Conservation (phyloP, 2,888 invertebrate species). For the Sussaba pulchella region DNA sequence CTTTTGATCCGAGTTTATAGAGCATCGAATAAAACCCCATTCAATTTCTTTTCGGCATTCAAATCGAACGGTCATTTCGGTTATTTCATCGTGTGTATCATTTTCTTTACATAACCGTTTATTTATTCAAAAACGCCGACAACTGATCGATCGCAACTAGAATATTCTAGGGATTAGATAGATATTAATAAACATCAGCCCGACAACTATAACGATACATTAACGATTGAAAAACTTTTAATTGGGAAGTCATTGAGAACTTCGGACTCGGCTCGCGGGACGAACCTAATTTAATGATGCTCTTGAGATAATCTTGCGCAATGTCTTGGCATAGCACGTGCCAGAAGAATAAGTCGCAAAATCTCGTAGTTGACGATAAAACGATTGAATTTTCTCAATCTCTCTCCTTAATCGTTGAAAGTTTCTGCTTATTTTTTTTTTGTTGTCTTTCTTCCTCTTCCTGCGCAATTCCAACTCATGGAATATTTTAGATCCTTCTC, state of each 20-base stretch:
- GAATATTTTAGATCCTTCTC: constrained; percentile 11
- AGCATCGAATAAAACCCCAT: constrained; percentile 35
- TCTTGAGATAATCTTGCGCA: too few species aligned
- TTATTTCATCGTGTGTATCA: constrained; percentile 26
- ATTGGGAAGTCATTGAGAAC: constrained; percentile 31
- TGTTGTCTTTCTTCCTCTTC: not conserved
- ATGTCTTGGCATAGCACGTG: not conserved
- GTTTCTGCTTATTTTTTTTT: not conserved
- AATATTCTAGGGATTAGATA: not conserved
- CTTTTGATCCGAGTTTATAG: not conserved
- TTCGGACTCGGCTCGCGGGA: too few species aligned
- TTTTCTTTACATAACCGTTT: constrained; percentile 34
- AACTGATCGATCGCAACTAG: constrained; percentile 18
- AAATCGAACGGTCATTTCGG: constrained; percentile 41
- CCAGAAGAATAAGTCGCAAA: constrained; percentile 10
- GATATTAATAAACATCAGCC: not conserved
- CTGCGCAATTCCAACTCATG: constrained; percentile 10
- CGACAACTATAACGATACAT: not conserved
- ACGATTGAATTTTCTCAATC: constrained; percentile 3
- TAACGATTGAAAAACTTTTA: constrained; percentile 23
- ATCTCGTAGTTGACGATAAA: constrained; percentile 10
- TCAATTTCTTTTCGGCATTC: constrained; percentile 52
- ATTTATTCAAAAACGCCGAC: constrained; percentile 15
- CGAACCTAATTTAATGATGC: too few species aligned
- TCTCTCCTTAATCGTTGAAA: not conserved